These are phyloP conservation scores for Hesperophylax magnus DNA, from an alignment of 1,140 invertebrate genomes.

Conservation along the genomic window DNA sequence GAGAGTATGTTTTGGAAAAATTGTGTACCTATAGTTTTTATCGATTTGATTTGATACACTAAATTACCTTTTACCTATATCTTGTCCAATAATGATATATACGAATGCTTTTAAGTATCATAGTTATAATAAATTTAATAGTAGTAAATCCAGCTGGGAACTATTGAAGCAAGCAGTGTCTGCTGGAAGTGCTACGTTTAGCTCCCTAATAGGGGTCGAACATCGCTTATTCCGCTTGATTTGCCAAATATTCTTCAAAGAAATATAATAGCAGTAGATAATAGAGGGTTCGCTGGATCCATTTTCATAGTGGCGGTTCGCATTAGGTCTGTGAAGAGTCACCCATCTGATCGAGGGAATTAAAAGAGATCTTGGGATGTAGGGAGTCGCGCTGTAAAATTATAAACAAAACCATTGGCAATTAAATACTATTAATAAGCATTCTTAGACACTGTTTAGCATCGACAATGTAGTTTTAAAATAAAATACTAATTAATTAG, in stretches of 20 bases:
- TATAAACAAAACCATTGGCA: too few relatives aligned
- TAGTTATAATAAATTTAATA: neutral
- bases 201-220: conserved; percentile 9
- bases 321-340: neutral
- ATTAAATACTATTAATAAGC: too few relatives aligned
- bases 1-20: too few relatives aligned
- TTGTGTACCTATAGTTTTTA: too few relatives aligned
- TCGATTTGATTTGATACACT: neutral
- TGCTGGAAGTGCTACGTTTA: conserved; percentile 28
- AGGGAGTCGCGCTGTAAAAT: too few relatives aligned
- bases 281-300: neutral
- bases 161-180: neutral
- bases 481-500: too few relatives aligned
- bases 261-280: conserved; percentile 1
- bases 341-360: too few relatives aligned
- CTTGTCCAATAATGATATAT: neutral
- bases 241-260: conserved; percentile 28
- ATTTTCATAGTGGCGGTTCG: neutral
- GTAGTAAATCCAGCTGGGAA: neutral
- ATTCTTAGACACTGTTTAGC: too few relatives aligned
- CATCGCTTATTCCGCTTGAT: conserved; percentile 33
- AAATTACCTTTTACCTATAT: neutral
- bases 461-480: too few relatives aligned
- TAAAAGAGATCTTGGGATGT: too few relatives aligned
- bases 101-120: neutral